Evolutionary conservation across 2,888 invertebrate genomes (phyloP).

Genomic region (Oscheius sp.): DNA sequence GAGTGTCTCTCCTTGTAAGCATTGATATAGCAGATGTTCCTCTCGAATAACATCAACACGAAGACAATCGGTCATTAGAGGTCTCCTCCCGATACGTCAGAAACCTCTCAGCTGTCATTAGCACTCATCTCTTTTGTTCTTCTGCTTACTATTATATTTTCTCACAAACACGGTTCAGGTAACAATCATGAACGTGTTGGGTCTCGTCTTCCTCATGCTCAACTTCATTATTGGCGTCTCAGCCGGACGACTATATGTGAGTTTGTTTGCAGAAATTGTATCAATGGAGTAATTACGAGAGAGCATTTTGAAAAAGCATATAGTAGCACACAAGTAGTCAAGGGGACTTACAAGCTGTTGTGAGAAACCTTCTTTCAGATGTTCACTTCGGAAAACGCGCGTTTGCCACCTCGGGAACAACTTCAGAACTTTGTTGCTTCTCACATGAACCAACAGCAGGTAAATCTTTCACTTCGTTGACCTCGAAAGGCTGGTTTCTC

Average conservation of each 20-base stretch:
- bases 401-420: conserved; percentile 2
- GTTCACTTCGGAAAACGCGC: conserved; percentile 8
- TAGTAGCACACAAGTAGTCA: background rate
- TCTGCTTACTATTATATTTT: no score
- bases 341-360: background rate
- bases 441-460: conserved; percentile 13
- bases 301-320: no score
- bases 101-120: no score
- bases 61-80: no score
- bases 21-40: no score
- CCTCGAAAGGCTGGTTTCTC: background rate
- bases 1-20: no score
- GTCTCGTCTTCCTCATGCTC: conserved; percentile 12
- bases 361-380: conserved; percentile 5
- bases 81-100: no score
- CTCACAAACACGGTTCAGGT: conserved; percentile 9
- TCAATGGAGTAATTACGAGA: no score
- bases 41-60: no score
- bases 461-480: background rate
- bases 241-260: conserved; percentile 20
- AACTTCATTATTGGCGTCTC: conserved; percentile 29
- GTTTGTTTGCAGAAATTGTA: conserved; percentile 1
- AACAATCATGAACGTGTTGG: conserved; percentile 16
- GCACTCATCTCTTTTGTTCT: no score
- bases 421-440: conserved; percentile 10